Evolutionary conservation across 2,113 vertebrate genomes (phyloP), one percentile per base, ranked within the genome.

Genomic region (Myotis brandtii): DNA sequence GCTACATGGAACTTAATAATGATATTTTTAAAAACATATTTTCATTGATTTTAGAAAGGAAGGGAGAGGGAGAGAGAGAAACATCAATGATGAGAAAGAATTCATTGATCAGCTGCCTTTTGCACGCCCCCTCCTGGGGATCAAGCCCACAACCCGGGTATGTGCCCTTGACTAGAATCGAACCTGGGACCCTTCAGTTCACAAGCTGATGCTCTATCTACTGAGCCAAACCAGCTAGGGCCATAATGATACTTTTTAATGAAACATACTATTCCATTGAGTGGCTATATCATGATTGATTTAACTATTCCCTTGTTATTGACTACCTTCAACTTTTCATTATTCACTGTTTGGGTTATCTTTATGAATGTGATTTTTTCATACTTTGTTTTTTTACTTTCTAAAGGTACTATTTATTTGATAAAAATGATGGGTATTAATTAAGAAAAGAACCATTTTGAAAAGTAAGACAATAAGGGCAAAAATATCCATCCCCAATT

Each of bases 361-460:
- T 81, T 91, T 56, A 50, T 86, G 62, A 87, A 50, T 91, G 37
- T 83, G 1, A 8, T 56, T 4, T 46, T 27, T 91, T 37, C 17
- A 34, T 52, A 50, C n/a, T 27, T 93, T 66, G 6, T 27, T 1
- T 67, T 92, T 92, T 93, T 70, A n/a, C 76, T 96, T 90, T 86
- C 32, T 48, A 30, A 93, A 37, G 21, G 18, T 79, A 50, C 34
- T 67, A 85, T 43, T 93, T 43, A 4, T 62, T 59, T 77, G 73
- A 86, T 77, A 64, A 90, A 92, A 89, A 17, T 89, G 3, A 59
- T 94, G 91, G 83, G 25, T 81, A 69, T 72, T 70, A 72, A 73
- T 52, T 83, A 89, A 34, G 40, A 95, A 89, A 80, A 62, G 40
- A 75, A 50, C n/a, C 59, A 46, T n/a, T 17, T 75, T 75, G 54